Evolutionary conservation across 2,888 invertebrate genomes (phyloP).

Genomic region (Aphidoletes aphidimyza): DNA sequence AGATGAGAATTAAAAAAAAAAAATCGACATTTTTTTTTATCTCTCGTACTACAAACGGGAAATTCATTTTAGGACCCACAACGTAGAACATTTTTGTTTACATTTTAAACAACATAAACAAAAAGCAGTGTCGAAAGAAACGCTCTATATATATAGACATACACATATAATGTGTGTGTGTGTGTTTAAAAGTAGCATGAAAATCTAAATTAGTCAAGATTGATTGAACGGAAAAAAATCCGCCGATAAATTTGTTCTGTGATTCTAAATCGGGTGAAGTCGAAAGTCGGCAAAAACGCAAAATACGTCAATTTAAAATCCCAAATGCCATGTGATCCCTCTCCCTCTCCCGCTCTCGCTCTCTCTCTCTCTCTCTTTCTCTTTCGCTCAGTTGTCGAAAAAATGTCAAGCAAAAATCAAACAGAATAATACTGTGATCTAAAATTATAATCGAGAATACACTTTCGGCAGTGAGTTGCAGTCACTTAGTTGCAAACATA

Average conservation of each 20-base stretch:
- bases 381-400: no score
- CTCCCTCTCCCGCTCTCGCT: no score
- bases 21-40: background rate
- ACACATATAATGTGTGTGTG: background rate
- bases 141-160: background rate
- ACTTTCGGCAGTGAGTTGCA: background rate
- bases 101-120: background rate
- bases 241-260: background rate
- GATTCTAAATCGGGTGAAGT: background rate
- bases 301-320: background rate
- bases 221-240: slow-evolving; percentile 7
- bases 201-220: slow-evolving; percentile 51
- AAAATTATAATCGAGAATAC: slow-evolving; percentile 13
- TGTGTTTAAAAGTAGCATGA: background rate
- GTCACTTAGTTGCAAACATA: background rate
- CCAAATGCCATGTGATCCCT: background rate
- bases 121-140: background rate
- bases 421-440: no score
- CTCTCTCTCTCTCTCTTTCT: no score
- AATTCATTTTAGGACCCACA: slow-evolving; percentile 22
- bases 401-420: no score
- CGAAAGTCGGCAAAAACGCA: background rate
- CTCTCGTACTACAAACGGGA: background rate
- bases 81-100: slow-evolving; percentile 20
- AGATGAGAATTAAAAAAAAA: background rate